Percentiles rank a stretch among this genome's conserved stretches.
These are phyloP conservation scores for Aphrophora alni DNA, from an alignment of 2,888 invertebrate species.

Conservation along the genomic window DNA sequence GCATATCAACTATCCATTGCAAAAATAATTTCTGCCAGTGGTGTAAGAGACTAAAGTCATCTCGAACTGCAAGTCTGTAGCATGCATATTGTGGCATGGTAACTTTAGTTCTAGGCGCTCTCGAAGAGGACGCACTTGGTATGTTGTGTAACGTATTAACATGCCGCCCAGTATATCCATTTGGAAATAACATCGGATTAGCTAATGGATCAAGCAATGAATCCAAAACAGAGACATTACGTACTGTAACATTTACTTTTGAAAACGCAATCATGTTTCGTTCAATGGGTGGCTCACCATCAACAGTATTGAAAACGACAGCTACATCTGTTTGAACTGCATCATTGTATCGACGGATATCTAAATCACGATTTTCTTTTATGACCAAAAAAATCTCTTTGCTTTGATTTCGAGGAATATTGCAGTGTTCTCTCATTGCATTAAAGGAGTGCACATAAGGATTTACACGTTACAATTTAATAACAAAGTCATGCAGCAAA, in stretches of 20 bases:
- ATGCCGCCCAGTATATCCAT: not conserved
- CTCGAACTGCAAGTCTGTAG: constrained; percentile 6
- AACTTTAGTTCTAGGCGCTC: not conserved
- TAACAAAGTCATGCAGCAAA: no score
- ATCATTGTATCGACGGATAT: constrained; percentile 11
- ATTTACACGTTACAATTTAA: no score
- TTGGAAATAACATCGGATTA: constrained; percentile 3
- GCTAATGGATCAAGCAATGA: not conserved
- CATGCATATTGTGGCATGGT: constrained; percentile 6
- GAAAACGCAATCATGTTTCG: not conserved
- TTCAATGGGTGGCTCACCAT: constrained; percentile 10
- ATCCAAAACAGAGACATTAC: constrained; percentile 16
- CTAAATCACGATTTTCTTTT: no score
- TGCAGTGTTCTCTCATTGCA: not conserved
- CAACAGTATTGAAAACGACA: not conserved
- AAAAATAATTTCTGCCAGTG: constrained; percentile 14
- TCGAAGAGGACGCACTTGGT: not conserved
- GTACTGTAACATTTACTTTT: not conserved
- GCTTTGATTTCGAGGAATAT: not conserved
- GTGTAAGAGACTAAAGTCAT: not conserved
- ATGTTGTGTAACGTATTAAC: not conserved
- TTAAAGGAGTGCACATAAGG: no score
- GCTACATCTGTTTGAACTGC: constrained; percentile 6
- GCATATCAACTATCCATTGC: constrained; percentile 12
- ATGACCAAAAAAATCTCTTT: not conserved